Evolutionary conservation across 2,113 vertebrate species (phyloP).

Genomic region (Gymnarchus niloticus): DNA sequence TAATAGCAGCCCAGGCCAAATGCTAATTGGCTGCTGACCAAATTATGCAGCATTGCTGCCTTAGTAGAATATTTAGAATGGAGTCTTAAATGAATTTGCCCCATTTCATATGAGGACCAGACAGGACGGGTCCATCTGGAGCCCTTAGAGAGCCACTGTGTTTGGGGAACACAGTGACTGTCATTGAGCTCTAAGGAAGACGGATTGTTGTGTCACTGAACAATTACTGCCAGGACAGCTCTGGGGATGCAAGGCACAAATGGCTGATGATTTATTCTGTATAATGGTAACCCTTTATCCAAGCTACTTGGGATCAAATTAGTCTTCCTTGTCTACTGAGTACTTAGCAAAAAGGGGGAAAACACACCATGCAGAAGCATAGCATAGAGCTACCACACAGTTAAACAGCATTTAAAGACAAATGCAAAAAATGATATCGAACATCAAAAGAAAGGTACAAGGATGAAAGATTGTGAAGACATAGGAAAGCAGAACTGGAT

Average conservation of each 20-base stretch:
- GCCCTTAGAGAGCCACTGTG: conserved; percentile 38
- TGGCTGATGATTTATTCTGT: not conserved
- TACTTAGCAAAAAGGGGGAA: not conserved
- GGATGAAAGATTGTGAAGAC: not conserved
- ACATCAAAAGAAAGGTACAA: not conserved
- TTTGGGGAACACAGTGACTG: conserved; percentile 46
- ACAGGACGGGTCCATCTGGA: conserved; percentile 20
- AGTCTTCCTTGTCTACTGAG: not conserved
- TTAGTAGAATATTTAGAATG: conserved; percentile 66
- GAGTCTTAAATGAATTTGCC: conserved; percentile 63
- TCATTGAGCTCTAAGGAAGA: conserved; percentile 51
- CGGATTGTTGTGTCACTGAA: conserved; percentile 47
- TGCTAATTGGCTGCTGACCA: conserved; percentile 57
- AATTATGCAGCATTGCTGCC: conserved; percentile 60
- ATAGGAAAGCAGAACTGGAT: not conserved
- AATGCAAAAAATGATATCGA: not conserved
- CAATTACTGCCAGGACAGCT: conserved; percentile 23
- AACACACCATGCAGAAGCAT: not conserved
- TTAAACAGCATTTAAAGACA: not conserved
- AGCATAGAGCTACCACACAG: not conserved
- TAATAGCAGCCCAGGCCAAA: conserved; percentile 60
- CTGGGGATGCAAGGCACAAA: not conserved
- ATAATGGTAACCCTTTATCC: not conserved
- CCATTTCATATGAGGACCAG: conserved; percentile 40
- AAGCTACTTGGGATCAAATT: not conserved